Evolutionary conservation across 92 coral and sea anemone species (phyloP).

Genomic region (Isaurus tuberculatus): DNA sequence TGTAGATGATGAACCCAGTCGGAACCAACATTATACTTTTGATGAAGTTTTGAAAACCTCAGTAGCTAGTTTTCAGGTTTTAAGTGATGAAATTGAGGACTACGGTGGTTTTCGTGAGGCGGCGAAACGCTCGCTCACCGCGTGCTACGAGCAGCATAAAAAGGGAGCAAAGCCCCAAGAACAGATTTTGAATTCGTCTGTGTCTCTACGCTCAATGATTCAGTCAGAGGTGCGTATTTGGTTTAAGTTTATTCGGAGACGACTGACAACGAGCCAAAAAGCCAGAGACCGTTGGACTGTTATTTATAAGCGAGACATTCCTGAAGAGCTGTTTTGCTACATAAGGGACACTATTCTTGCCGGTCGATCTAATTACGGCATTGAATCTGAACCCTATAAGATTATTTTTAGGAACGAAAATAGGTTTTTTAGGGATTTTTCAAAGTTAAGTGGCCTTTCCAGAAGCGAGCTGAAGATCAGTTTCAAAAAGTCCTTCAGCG

Average conservation of each 20-base stretch:
- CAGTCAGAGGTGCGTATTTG: slow-evolving; percentile 54
- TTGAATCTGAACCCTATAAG: slow-evolving; percentile 27
- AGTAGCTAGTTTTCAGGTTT: slow-evolving; percentile 43
- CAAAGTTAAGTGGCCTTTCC: slow-evolving; percentile 48
- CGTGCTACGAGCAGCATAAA: slow-evolving; percentile 48
- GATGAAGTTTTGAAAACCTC: slow-evolving; percentile 31
- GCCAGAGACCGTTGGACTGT: slow-evolving; percentile 73
- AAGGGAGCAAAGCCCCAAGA: slow-evolving; percentile 44
- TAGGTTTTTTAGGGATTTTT: slow-evolving; percentile 51
- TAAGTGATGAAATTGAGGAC: slow-evolving; percentile 40
- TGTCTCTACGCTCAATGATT: slow-evolving; percentile 56
- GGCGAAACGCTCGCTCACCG: slow-evolving; percentile 16
- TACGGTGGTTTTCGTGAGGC: slow-evolving; percentile 45
- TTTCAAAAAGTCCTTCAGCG: slow-evolving; percentile 60
- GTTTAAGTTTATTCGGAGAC: slow-evolving; percentile 61
- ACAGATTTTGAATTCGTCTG: slow-evolving; percentile 45
- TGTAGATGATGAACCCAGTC: neutral
- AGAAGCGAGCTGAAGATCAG: slow-evolving; percentile 40
- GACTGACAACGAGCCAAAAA: slow-evolving; percentile 58
- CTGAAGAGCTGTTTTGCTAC: slow-evolving; percentile 52
- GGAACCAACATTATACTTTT: slow-evolving; percentile 17
- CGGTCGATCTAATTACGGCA: slow-evolving; percentile 48
- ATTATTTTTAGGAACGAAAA: slow-evolving; percentile 45
- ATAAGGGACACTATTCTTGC: slow-evolving; percentile 54
- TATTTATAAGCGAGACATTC: slow-evolving; percentile 68